Conservation (phyloP, 2,797 vertebrate genomes). For the Acestrorhynchus altus region DNA sequence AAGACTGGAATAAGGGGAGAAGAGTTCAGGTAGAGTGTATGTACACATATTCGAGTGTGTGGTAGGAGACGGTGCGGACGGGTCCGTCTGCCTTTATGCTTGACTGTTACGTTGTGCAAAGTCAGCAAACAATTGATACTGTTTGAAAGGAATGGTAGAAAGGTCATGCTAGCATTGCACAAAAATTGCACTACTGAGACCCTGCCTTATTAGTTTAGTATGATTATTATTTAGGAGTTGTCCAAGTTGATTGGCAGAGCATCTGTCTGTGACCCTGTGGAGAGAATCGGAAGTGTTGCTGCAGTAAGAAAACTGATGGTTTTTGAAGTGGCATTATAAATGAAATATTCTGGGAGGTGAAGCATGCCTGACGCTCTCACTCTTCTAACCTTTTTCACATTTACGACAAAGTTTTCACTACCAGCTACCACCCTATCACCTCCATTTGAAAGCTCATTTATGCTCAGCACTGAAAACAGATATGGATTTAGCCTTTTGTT, state of each 20-base stretch:
- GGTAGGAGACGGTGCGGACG: not conserved
- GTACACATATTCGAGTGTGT: constrained; percentile 25
- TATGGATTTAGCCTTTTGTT: too few relatives aligned
- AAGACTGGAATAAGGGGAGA: constrained; percentile 69
- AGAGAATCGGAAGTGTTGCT: not conserved
- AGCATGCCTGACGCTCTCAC: too few relatives aligned
- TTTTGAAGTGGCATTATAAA: too few relatives aligned
- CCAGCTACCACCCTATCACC: too few relatives aligned
- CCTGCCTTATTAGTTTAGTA: not conserved
- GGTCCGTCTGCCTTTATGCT: constrained; percentile 2
- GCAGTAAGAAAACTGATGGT: constrained; percentile 5
- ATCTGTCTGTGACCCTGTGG: constrained; percentile 19
- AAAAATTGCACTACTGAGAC: constrained; percentile 44
- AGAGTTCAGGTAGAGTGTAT: constrained; percentile 1
- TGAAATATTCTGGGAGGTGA: too few relatives aligned
- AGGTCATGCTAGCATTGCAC: constrained; percentile 26
- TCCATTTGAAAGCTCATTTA: too few relatives aligned
- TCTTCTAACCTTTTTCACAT: too few relatives aligned
- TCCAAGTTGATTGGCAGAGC: constrained; percentile 33
- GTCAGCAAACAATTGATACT: constrained; percentile 25
- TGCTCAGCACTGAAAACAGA: too few relatives aligned
- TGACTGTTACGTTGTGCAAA: constrained; percentile 42
- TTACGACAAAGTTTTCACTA: too few relatives aligned
- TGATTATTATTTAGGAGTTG: constrained; percentile 1
- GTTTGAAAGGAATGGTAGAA: constrained; percentile 26